phyloP scores from a whole-genome alignment of 1,140 invertebrate species.

The Holcopasites calliopsidis region DNA sequence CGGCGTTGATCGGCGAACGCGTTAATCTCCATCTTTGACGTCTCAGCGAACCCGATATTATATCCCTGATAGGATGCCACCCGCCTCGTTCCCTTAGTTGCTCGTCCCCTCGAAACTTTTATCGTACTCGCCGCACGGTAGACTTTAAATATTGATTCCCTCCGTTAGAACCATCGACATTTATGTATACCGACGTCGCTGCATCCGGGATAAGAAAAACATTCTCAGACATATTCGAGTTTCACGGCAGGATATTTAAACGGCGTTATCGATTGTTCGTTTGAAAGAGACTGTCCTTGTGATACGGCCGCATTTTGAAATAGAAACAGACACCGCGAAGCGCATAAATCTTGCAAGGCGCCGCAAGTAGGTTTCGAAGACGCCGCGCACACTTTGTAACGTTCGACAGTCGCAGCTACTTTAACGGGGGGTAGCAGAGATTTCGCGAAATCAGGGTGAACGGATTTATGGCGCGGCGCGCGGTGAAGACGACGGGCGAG shows the following conservation, averaged over 20 bases:
- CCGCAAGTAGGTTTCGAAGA: no score
- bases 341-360: no score
- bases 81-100: slow-evolving; percentile 23
- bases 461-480: neutral
- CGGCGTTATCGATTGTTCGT: neutral
- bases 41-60: neutral
- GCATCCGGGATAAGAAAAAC: neutral
- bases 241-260: no score
- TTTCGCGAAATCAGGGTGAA: neutral
- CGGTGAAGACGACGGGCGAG: no score
- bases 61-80: slow-evolving; percentile 6
- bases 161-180: neutral
- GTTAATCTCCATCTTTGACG: slow-evolving; percentile 37
- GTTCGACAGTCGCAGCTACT: neutral
- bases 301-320: no score
- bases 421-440: neutral
- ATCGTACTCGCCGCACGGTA: slow-evolving; percentile 10
- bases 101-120: slow-evolving; percentile 13
- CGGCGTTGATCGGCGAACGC: slow-evolving; percentile 8
- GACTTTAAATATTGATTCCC: slow-evolving; percentile 28
- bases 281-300: no score
- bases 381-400: neutral
- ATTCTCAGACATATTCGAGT: neutral
- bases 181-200: neutral
- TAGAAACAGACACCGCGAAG: no score